Conservation (phyloP, 1,140 invertebrate genomes). For the Bombus sylvicola region DNA sequence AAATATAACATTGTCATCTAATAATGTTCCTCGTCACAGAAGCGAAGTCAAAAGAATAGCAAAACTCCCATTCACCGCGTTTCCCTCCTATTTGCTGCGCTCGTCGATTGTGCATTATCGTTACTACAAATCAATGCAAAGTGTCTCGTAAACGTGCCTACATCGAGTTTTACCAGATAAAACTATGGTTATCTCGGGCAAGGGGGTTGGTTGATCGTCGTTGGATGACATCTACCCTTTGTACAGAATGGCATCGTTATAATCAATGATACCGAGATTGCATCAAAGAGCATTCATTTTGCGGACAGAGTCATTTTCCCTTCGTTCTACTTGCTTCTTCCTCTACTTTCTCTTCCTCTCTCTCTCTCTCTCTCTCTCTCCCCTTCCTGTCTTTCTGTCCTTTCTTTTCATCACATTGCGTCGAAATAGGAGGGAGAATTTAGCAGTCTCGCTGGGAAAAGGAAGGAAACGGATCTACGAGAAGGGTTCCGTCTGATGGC, state of each 20-base stretch:
- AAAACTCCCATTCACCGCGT: not conserved
- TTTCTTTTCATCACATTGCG: constrained; percentile 1
- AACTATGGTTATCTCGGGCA: constrained; percentile 11
- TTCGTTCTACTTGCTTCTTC: not conserved
- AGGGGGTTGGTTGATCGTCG: constrained; percentile 1
- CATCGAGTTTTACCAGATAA: constrained; percentile 11
- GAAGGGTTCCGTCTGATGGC: constrained; percentile 51
- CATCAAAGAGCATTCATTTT: constrained; percentile 53
- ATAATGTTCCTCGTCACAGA: too few relatives aligned
- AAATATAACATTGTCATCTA: not conserved
- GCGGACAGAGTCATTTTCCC: constrained; percentile 12
- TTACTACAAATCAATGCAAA: constrained; percentile 20
- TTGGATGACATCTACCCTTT: constrained; percentile 39
- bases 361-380: not conserved
- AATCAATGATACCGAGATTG: constrained; percentile 54
- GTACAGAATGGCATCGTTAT: constrained; percentile 41
- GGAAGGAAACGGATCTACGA: constrained; percentile 41
- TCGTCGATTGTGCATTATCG: constrained; percentile 10
- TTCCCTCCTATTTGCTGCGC: not conserved
- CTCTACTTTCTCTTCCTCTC: not conserved
- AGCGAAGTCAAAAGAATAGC: not conserved
- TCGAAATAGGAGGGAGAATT: constrained; percentile 37
- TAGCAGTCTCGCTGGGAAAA: constrained; percentile 45
- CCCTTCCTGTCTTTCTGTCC: not conserved
- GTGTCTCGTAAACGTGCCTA: constrained; percentile 31